Conservation (phyloP, 1,140 invertebrate species). For the Pissodes strobi region DNA sequence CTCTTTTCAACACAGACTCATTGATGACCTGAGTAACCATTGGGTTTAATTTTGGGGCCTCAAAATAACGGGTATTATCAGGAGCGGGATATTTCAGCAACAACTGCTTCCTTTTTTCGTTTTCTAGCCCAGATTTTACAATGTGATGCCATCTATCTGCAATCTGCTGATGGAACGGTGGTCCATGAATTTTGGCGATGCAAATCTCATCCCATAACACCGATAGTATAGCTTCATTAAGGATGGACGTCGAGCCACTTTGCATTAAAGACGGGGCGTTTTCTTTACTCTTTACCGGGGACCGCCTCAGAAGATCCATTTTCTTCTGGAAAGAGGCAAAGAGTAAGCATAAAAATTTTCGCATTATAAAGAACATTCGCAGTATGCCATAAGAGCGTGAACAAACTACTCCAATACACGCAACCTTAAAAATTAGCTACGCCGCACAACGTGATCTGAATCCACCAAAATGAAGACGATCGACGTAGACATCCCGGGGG, state of each 20-base stretch:
- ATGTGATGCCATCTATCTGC: neutral
- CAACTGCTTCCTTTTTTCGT: neutral
- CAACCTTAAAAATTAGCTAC: neutral
- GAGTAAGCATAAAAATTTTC: no score
- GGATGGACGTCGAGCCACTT: neutral
- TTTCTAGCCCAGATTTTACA: neutral
- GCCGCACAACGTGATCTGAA: neutral
- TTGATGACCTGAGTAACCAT: neutral
- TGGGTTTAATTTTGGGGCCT: no score
- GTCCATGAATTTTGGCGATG: neutral
- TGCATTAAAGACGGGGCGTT: no score
- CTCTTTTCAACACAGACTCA: neutral
- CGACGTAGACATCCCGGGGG: neutral
- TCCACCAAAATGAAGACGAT: neutral
- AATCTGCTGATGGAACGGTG: neutral
- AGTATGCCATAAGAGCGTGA: neutral
- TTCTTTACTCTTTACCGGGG: no score
- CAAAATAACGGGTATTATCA: neutral
- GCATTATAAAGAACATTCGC: neutral
- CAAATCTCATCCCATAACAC: no score
- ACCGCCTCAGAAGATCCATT: neutral
- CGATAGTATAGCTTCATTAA: neutral
- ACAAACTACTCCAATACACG: neutral
- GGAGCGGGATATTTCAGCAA: neutral
- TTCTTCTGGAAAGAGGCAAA: neutral